Evolutionary conservation across 2,113 vertebrate genomes (phyloP).

Genomic region (Dromiciops gliroides): DNA sequence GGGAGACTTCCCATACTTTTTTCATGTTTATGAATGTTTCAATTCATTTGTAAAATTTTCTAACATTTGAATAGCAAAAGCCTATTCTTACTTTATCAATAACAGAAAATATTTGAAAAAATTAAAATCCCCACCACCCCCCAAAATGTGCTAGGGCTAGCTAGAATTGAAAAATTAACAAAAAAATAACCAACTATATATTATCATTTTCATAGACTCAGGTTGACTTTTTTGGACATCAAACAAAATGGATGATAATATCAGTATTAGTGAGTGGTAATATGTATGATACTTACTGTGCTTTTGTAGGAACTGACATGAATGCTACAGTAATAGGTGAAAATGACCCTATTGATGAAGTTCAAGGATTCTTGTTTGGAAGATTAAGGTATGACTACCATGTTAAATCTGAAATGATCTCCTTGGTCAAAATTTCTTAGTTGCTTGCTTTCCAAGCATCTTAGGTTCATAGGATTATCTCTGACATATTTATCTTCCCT

Average conservation of each 20-base stretch:
- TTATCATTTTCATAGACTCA: slow-evolving; percentile 31
- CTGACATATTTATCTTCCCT: neutral
- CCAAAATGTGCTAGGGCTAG: slow-evolving; percentile 18
- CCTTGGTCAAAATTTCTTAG: neutral
- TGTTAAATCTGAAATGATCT: neutral
- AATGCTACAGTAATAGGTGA: slow-evolving; percentile 95
- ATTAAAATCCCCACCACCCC: neutral
- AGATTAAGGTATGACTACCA: slow-evolving; percentile 91
- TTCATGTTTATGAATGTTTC: slow-evolving; percentile 48
- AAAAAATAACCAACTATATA: neutral
- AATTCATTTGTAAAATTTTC: slow-evolving; percentile 38
- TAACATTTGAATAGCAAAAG: slow-evolving; percentile 20
- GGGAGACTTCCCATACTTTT: neutral
- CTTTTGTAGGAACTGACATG: slow-evolving; percentile 87
- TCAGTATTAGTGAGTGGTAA: neutral
- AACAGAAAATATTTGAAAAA: slow-evolving; percentile 4
- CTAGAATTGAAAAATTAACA: neutral
- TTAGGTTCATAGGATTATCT: neutral
- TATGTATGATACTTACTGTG: slow-evolving; percentile 37
- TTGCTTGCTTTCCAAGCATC: neutral
- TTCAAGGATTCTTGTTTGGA: slow-evolving; percentile 98
- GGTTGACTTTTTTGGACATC: neutral
- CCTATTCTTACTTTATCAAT: slow-evolving; percentile 20
- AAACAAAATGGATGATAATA: neutral
- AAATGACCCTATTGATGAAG: slow-evolving; percentile 96